These are phyloP conservation scores for Drosophila putrida DNA, from an alignment of 2,888 invertebrate genomes.

Conservation along the genomic window DNA sequence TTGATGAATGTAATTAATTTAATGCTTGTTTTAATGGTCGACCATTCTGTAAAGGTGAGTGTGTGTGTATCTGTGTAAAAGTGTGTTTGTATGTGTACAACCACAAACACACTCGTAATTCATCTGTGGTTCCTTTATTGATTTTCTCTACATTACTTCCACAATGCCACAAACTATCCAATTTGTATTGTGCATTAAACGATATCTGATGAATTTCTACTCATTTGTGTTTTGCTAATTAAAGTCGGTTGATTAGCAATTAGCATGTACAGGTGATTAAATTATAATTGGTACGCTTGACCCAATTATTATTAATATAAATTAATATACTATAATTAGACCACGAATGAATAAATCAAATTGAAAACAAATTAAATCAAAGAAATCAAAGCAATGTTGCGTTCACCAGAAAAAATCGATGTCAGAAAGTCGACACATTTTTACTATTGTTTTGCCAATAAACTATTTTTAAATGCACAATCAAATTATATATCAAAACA, in stretches of 20 bases:
- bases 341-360: background rate
- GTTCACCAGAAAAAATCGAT: too few relatives aligned
- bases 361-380: too few relatives aligned
- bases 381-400: too few relatives aligned
- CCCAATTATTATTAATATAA: background rate
- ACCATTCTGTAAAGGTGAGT: constrained; percentile 10
- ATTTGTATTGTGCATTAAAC: constrained; percentile 22
- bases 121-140: constrained; percentile 57
- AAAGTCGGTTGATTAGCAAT: constrained; percentile 11
- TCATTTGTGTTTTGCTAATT: constrained; percentile 25
- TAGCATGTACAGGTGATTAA: constrained; percentile 4
- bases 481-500: too few relatives aligned
- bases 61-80: constrained; percentile 3
- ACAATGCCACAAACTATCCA: constrained; percentile 33
- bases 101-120: constrained; percentile 12
- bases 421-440: too few relatives aligned
- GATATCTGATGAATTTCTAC: constrained; percentile 9
- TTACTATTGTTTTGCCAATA: too few relatives aligned
- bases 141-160: constrained; percentile 52
- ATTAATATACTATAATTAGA: constrained; percentile 8
- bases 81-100: background rate
- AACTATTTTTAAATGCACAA: too few relatives aligned
- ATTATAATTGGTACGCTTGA: background rate
- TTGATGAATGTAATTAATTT: constrained; percentile 72
- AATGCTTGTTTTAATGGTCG: constrained; percentile 58